These are phyloP conservation scores for Stegodyphus dumicola DNA, from an alignment of 1,140 invertebrate species.

Conservation along the genomic window DNA sequence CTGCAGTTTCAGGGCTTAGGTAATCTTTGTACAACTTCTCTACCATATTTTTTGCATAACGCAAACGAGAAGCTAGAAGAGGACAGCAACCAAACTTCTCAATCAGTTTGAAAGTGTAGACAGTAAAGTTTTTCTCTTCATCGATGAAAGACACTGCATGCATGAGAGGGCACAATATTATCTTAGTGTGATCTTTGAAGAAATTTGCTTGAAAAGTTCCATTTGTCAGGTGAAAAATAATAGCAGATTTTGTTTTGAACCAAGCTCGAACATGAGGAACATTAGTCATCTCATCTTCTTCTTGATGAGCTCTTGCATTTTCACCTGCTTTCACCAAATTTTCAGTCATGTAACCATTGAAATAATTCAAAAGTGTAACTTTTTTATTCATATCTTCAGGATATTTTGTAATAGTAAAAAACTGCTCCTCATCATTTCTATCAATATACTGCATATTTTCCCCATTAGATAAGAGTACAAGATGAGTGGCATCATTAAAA, in stretches of 20 bases:
- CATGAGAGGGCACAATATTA: constrained; percentile 97
- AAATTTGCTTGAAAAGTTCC: constrained; percentile 99
- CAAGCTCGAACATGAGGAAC: constrained; percentile 95
- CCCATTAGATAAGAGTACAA: constrained; percentile 73
- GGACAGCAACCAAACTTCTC: constrained; percentile 84
- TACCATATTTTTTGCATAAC: constrained; percentile 89
- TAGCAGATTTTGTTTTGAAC: constrained; percentile 94
- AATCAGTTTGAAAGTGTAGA: constrained; percentile 87
- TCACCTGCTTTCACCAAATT: constrained; percentile 91
- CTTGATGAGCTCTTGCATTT: constrained; percentile 77
- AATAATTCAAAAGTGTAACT: constrained; percentile 95
- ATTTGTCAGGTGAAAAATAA: constrained; percentile 98
- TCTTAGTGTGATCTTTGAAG: constrained; percentile 94
- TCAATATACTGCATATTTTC: constrained; percentile 98
- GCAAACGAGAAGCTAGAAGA: constrained; percentile 81
- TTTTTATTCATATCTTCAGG: constrained; percentile 90
- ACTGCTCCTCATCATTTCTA: constrained; percentile 85
- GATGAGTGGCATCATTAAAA: constrained; percentile 75
- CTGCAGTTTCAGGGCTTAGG: background rate
- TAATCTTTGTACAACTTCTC: constrained; percentile 68
- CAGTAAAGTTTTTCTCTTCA: constrained; percentile 87
- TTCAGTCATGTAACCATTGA: constrained; percentile 97
- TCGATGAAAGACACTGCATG: constrained; percentile 96
- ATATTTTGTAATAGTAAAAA: constrained; percentile 85
- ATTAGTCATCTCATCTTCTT: constrained; percentile 88